Evolutionary conservation across 2,113 vertebrate genomes (phyloP).

Genomic region (Phylloscopus trochiloides): DNA sequence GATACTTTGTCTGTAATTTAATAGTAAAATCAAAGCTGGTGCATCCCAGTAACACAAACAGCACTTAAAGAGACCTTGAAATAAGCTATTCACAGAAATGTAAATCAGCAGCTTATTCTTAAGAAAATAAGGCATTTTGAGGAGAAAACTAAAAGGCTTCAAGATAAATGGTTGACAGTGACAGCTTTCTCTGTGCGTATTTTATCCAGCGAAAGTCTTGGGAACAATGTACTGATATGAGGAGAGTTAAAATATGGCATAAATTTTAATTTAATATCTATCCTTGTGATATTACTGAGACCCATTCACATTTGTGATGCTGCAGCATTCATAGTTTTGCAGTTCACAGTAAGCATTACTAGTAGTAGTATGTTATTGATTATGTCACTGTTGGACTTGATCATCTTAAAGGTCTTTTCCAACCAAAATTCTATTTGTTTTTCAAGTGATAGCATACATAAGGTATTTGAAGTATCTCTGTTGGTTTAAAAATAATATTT

Average conservation of each 20-base stretch:
- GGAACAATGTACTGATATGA: not conserved
- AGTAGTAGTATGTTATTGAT: not conserved
- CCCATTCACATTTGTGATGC: not conserved
- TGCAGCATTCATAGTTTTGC: not conserved
- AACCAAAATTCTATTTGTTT: not conserved
- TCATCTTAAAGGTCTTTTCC: not conserved
- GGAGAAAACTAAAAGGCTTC: not conserved
- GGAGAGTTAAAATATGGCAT: not conserved
- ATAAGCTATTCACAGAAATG: not conserved
- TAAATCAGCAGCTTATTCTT: conserved; percentile 31
- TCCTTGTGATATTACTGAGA: not conserved
- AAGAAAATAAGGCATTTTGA: conserved; percentile 5
- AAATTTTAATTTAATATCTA: not conserved
- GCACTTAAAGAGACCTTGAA: conserved; percentile 22
- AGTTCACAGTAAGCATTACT: not conserved
- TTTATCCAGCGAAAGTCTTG: not conserved
- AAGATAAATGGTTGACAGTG: not conserved
- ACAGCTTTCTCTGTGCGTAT: not conserved
- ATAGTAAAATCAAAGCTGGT: conserved; percentile 18
- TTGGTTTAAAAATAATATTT: not conserved
- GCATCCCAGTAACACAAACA: not conserved
- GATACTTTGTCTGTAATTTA: not conserved
- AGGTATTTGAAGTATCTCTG: not conserved
- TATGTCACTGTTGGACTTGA: not conserved
- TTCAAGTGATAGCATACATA: not conserved